Percentiles rank a stretch among this genome's conserved stretches.
These are phyloP conservation scores for Callorhinus ursinus DNA, from an alignment of 2,113 vertebrate genomes.

Conservation along the genomic window DNA sequence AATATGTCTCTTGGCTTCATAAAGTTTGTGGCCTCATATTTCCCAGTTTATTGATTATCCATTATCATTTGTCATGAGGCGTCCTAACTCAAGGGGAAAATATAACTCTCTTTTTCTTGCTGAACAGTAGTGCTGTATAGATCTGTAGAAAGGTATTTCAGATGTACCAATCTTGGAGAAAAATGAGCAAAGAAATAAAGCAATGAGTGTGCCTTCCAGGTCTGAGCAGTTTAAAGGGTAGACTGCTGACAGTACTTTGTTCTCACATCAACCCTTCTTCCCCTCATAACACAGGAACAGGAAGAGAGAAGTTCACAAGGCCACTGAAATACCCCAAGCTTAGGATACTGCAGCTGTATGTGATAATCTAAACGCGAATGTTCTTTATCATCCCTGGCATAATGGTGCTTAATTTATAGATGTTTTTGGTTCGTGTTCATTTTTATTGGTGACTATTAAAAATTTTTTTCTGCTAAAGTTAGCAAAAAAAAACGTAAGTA, in stretches of 20 bases:
- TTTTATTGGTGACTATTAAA: slow-evolving; percentile 71
- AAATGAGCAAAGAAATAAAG: slow-evolving; percentile 98
- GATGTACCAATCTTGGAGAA: slow-evolving; percentile 98
- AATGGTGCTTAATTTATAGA: slow-evolving; percentile 71
- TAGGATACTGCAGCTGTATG: slow-evolving; percentile 69
- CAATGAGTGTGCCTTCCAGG: slow-evolving; percentile 94
- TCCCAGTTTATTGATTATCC: slow-evolving; percentile 99
- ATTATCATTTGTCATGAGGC: slow-evolving; percentile 99
- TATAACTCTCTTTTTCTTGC: slow-evolving; percentile 98
- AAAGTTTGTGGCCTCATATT: slow-evolving; percentile 99
- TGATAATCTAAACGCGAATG: slow-evolving; percentile 78
- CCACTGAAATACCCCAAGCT: slow-evolving; percentile 81
- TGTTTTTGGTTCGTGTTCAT: slow-evolving; percentile 72
- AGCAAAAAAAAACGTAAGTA: slow-evolving; percentile 76
- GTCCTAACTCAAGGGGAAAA: slow-evolving; percentile 99
- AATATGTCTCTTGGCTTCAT: slow-evolving; percentile 99
- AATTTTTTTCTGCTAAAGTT: slow-evolving; percentile 78
- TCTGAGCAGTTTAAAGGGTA: slow-evolving; percentile 90
- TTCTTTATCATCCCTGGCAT: slow-evolving; percentile 76
- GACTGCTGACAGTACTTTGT: slow-evolving; percentile 93
- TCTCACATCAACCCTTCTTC: slow-evolving; percentile 87
- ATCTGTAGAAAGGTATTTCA: slow-evolving; percentile 97
- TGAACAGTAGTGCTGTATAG: slow-evolving; percentile 95
- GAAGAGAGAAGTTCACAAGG: slow-evolving; percentile 87
- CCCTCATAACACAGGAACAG: slow-evolving; percentile 85